Evolutionary conservation across 1,140 invertebrate species (phyloP), one percentile per base, ranked within the genome.

Genomic region (Psix sp.): DNA sequence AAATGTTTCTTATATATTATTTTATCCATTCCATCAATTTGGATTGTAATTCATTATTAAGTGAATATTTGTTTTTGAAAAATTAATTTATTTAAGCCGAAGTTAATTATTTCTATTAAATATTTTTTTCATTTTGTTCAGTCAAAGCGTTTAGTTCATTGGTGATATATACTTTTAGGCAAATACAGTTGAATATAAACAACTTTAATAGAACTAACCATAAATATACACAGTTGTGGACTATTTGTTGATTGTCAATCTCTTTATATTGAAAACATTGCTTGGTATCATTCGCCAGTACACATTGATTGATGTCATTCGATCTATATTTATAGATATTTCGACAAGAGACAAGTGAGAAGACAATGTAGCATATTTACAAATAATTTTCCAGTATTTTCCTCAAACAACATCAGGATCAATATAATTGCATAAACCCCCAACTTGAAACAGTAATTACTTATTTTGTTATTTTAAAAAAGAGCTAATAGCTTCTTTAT

Each of bases 201-300:
- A 31, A 10, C 33, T 35, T 35, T 49, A 49, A 21, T 62, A 71
- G 40, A 74, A 39, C 63, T 52, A 67, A 68, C 63, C 59, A 68
- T 38, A n/a, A n/a, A n/a, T n/a, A n/a, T n/a, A n/a, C n/a, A n/a
- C n/a, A 59, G 43, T 49, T 18, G 2, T 51, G 33, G 43, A 31
- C 46, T 48, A 68, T 74, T 62, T 65, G 51, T 62, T 74, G 63
- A 74, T 68, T 59, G 57, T 68, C 51, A 68, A 68, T 68, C 43
- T 40, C 31, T 39, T 54, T 31, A 57, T 74, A 74, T 68, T 74
- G 72, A 68, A 74, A 74, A 68, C 63, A 68, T 67, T 57, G 54
- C 68, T 52, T 35, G 63, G 48, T 67, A 74, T 74, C 63, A 63
- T 63, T 68, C 46, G 51, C 38, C 16, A 26, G 11, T 51, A n/a